Percentiles rank a stretch among this genome's conserved stretches.
Evolutionary conservation across 2,113 vertebrate genomes (phyloP).

Genomic region (Coreoperca whiteheadi): DNA sequence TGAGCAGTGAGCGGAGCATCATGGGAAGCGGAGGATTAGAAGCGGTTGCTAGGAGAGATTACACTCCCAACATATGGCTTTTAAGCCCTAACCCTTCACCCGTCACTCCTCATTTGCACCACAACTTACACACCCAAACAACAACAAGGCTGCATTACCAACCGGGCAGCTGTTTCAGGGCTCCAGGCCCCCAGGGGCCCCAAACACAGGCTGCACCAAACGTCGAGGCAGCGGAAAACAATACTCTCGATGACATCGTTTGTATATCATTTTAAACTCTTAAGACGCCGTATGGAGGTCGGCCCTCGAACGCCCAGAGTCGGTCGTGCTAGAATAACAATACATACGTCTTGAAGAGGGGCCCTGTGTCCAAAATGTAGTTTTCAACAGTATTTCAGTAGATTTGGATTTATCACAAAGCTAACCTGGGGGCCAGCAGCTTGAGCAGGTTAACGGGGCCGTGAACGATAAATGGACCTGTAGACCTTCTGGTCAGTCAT

Average conservation of each 20-base stretch:
- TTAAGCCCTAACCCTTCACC: conserved; percentile 34
- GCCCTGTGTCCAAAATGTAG: not conserved
- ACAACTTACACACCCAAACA: not conserved
- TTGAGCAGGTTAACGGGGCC: too few relatives aligned
- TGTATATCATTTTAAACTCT: too few relatives aligned
- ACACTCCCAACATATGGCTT: conserved; percentile 32
- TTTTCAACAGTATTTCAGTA: not conserved
- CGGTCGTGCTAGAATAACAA: too few relatives aligned
- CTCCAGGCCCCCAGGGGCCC: not conserved
- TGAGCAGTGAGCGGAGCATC: not conserved
- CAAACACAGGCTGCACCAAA: too few relatives aligned
- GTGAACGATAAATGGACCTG: not conserved
- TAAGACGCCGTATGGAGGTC: too few relatives aligned
- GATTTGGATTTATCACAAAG: not conserved
- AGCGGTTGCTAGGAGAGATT: conserved; percentile 15
- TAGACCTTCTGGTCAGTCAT: not conserved
- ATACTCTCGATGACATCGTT: too few relatives aligned
- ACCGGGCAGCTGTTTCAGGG: not conserved
- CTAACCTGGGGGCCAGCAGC: not conserved
- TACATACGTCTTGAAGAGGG: too few relatives aligned
- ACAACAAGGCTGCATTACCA: not conserved
- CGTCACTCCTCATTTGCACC: not conserved
- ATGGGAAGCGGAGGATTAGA: conserved; percentile 19
- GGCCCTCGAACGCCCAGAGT: too few relatives aligned
- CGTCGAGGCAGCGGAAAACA: too few relatives aligned